Base-by-base conservation (phyloP, 2,888 invertebrate genomes). In the Drosophila tanythrix region DNA sequence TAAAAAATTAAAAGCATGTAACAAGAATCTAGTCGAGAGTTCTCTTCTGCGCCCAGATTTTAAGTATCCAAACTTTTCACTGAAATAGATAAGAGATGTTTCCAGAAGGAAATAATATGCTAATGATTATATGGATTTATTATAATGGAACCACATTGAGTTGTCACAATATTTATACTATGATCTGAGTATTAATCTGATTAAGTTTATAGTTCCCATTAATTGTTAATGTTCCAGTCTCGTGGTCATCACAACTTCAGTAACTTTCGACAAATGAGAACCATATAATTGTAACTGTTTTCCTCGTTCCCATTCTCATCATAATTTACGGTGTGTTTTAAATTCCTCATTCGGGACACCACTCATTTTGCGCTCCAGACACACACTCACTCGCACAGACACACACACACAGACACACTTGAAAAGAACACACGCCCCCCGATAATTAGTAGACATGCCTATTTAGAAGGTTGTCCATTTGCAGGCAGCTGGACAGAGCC, bases 381-480 rank as follows among this genome's bases (percentile, higher is more conserved):
- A 40, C 5, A 59, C 27, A 31, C 21, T 53, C 15, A 59, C 2
- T 59, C 63, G 65, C 74, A 25, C n/a, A n/a, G n/a, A 63, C 33
- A 36, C 25, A 58, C 4, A 66, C 62, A 70, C 83, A 35, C 4
- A 61, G n/a, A 53, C 27, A 62, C 56, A 82, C 60, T 58, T 69
- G 51, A 56, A 57, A 52, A 36, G 51, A 58, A 50, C 65, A 51
- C 81, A 86, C 89, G 87, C 81, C 84, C 84, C 55, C 59, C 46
- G 76, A 76, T 89, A 89, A 84, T 84, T 84, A 84, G 84, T 73
- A 68, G 87, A 85, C 72, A 68, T 69, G 69, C 46, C 82, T 82
- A 76, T 81, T 88, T 81, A 79, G 83, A 82, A 80, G 86, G 57
- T 67, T 74, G 70, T 51, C 72, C 85, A 82, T 76, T 70, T 55